Percentiles rank a stretch among this genome's conserved stretches.
phyloP scores from a whole-genome alignment of 1,140 invertebrate genomes.

The Leptinotarsa texana region DNA sequence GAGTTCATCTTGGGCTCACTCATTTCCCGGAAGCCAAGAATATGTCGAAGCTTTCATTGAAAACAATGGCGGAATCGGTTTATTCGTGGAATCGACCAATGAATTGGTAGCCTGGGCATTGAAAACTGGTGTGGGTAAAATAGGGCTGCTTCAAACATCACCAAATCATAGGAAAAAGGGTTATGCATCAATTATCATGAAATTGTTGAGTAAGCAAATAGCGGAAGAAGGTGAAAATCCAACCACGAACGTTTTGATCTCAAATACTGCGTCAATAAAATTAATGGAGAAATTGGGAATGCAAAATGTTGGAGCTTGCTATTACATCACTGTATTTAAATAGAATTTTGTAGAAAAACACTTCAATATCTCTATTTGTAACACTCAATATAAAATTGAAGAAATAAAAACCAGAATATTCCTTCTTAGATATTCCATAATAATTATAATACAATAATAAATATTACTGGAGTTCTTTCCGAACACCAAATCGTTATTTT shows the following conservation, averaged over 20 bases:
- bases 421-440: too few species aligned
- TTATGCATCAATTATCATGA: slow-evolving; percentile 52
- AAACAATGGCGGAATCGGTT: slow-evolving; percentile 46
- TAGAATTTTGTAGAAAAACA: too few species aligned
- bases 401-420: too few species aligned
- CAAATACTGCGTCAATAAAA: slow-evolving; percentile 45
- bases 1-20: not conserved
- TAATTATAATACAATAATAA: too few species aligned
- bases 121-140: slow-evolving; percentile 50
- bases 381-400: too few species aligned
- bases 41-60: slow-evolving; percentile 44
- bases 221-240: slow-evolving; percentile 51
- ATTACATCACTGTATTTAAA: slow-evolving; percentile 6
- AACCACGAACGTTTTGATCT: slow-evolving; percentile 46
- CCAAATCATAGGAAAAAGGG: slow-evolving; percentile 49
- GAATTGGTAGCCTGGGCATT: slow-evolving; percentile 48
- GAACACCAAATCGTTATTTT: too few species aligned
- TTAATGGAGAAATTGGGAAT: slow-evolving; percentile 55
- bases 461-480: too few species aligned
- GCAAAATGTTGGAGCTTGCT: slow-evolving; percentile 23
- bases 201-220: slow-evolving; percentile 47
- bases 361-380: too few species aligned
- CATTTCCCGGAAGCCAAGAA: slow-evolving; percentile 36
- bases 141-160: slow-evolving; percentile 53
- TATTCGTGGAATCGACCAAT: slow-evolving; percentile 43